Evolutionary conservation across 2,113 vertebrate species (phyloP).

Genomic region (Noturus placidus): DNA sequence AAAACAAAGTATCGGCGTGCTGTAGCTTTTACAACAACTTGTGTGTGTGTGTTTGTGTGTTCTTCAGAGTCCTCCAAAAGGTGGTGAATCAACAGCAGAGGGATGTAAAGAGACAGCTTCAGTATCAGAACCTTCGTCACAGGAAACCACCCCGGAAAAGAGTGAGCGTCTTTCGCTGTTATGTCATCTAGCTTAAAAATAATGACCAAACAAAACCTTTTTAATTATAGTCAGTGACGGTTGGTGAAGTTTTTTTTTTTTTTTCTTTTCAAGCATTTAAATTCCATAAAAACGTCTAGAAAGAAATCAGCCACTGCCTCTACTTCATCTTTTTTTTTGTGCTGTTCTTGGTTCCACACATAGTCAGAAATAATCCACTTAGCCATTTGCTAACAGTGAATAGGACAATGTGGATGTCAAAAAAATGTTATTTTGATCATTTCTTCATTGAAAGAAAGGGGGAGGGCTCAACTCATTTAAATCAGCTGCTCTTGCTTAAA

Average conservation of each 20-base stretch:
- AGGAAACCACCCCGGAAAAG: slow-evolving; percentile 91
- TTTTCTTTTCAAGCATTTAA: neutral
- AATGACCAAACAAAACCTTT: too few relatives aligned
- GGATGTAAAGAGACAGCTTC: slow-evolving; percentile 82
- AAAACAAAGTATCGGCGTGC: neutral
- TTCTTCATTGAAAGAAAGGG: neutral
- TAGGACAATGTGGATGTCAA: neutral
- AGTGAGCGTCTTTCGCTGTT: slow-evolving; percentile 63
- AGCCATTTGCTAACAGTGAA: neutral
- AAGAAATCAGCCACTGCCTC: neutral
- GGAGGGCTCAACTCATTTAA: neutral
- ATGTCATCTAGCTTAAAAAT: too few relatives aligned
- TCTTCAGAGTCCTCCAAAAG: slow-evolving; percentile 87
- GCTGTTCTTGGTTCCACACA: neutral
- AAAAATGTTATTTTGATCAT: neutral
- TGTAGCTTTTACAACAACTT: neutral
- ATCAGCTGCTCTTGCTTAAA: neutral
- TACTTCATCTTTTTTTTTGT: neutral
- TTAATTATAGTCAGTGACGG: neutral
- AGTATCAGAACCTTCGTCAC: slow-evolving; percentile 82
- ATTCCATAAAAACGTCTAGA: neutral
- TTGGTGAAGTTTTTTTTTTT: neutral
- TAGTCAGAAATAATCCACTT: neutral
- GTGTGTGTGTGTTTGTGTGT: slow-evolving; percentile 19
- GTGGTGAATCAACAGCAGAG: slow-evolving; percentile 77